phyloP scores from a whole-genome alignment of 2,113 vertebrate species.

The Epinephelus moara region DNA sequence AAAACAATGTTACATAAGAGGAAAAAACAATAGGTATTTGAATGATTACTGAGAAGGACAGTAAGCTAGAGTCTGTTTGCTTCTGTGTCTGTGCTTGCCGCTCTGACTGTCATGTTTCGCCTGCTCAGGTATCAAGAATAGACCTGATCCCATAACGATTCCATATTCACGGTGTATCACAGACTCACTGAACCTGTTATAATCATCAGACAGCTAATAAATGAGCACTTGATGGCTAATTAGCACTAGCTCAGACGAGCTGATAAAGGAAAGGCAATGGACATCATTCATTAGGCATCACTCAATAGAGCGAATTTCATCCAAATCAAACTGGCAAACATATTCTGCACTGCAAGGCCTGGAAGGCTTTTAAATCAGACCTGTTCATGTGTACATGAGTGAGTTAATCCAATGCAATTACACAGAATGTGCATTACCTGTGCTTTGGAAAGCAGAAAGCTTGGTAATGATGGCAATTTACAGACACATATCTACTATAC shows the following conservation, averaged over 20 bases:
- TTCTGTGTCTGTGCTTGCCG: neutral
- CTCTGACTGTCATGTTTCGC: neutral
- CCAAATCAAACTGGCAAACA: conserved; percentile 41
- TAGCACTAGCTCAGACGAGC: conserved; percentile 14
- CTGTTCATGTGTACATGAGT: neutral
- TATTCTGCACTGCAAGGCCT: neutral
- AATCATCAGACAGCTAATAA: conserved; percentile 23
- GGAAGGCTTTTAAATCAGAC: conserved; percentile 10
- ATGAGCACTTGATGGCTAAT: conserved; percentile 34
- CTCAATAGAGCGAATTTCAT: conserved; percentile 6
- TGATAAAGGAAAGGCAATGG: conserved; percentile 19
- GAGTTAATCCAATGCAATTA: neutral
- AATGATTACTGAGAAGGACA: neutral
- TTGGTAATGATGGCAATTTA: neutral
- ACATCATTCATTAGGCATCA: conserved; percentile 41
- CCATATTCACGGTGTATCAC: neutral
- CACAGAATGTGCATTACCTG: neutral
- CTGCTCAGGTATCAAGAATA: neutral
- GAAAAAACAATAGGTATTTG: neutral
- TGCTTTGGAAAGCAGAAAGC: neutral
- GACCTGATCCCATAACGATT: neutral
- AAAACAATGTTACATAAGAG: neutral
- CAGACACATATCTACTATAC: neutral
- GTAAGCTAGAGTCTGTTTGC: neutral
- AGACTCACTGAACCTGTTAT: neutral